Conservation (phyloP, 2,888 invertebrate species). For the Abscondita cerata region DNA sequence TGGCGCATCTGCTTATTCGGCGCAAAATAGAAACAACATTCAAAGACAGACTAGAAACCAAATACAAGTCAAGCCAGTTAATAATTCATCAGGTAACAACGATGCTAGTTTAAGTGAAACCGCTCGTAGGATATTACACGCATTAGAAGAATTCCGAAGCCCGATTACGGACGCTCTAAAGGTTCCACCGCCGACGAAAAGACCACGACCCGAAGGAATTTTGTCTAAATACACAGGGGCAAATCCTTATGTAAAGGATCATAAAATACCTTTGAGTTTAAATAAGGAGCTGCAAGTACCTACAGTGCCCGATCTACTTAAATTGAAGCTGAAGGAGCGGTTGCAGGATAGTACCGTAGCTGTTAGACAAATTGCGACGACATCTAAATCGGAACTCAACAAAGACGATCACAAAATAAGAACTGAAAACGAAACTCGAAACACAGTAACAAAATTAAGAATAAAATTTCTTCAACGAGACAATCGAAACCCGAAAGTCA, state of each 20-base stretch:
- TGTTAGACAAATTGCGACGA: constrained; percentile 67
- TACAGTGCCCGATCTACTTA: constrained; percentile 68
- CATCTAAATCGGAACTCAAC: constrained; percentile 60
- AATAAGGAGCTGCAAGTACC: constrained; percentile 66
- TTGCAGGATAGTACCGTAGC: constrained; percentile 68
- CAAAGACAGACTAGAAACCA: constrained; percentile 47
- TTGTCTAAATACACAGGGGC: constrained; percentile 49
- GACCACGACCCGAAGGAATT: constrained; percentile 40
- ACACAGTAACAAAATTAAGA: constrained; percentile 59
- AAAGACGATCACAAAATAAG: constrained; percentile 51
- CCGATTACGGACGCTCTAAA: constrained; percentile 80
- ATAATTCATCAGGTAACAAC: constrained; percentile 43
- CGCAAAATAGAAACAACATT: constrained; percentile 37
- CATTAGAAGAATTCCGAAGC: constrained; percentile 82
- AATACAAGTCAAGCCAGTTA: constrained; percentile 61
- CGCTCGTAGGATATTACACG: constrained; percentile 78
- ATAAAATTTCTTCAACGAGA: constrained; percentile 51
- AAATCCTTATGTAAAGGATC: constrained; percentile 49
- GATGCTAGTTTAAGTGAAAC: constrained; percentile 70
- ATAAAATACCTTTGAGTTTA: constrained; percentile 38
- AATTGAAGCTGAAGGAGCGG: constrained; percentile 65
- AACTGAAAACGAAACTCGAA: constrained; percentile 45
- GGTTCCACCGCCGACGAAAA: constrained; percentile 66
- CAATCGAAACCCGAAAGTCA: constrained; percentile 49
- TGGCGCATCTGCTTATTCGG: constrained; percentile 69